phyloP scores from a whole-genome alignment of 2,888 invertebrate species.

The Argynnis bischoffii region DNA sequence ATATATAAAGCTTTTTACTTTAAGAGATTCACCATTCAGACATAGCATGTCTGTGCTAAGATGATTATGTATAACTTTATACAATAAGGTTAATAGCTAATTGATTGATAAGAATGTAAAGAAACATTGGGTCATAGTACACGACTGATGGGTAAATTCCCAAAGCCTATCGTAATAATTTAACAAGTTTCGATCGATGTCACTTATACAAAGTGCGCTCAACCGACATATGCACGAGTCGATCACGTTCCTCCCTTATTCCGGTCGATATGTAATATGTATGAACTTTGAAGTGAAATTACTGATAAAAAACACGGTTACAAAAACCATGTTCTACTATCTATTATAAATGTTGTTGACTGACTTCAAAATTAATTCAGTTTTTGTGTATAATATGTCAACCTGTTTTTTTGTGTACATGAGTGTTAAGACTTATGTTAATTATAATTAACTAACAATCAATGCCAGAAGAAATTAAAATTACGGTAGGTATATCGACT shows the following conservation, averaged over 20 bases:
- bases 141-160: constrained; percentile 12
- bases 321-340: background rate
- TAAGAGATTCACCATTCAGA: too few relatives aligned
- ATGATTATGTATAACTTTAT: background rate
- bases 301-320: background rate
- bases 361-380: too few relatives aligned
- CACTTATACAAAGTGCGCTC: constrained; percentile 2
- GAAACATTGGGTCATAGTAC: too few relatives aligned
- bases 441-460: too few relatives aligned
- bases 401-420: too few relatives aligned
- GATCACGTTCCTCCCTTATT: constrained; percentile 29
- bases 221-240: constrained; percentile 17
- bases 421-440: too few relatives aligned
- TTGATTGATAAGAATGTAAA: too few relatives aligned
- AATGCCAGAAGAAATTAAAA: too few relatives aligned
- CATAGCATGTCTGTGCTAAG: background rate
- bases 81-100: too few relatives aligned
- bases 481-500: too few relatives aligned
- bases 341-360: background rate
- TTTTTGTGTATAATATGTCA: too few relatives aligned
- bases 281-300: constrained; percentile 30
- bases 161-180: constrained; percentile 19
- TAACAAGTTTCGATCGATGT: constrained; percentile 2
- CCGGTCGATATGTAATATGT: constrained; percentile 34
- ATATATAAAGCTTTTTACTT: too few relatives aligned